Base-by-base conservation (phyloP, 2,797 vertebrate genomes). In the Centroberyx gerrardi region DNA sequence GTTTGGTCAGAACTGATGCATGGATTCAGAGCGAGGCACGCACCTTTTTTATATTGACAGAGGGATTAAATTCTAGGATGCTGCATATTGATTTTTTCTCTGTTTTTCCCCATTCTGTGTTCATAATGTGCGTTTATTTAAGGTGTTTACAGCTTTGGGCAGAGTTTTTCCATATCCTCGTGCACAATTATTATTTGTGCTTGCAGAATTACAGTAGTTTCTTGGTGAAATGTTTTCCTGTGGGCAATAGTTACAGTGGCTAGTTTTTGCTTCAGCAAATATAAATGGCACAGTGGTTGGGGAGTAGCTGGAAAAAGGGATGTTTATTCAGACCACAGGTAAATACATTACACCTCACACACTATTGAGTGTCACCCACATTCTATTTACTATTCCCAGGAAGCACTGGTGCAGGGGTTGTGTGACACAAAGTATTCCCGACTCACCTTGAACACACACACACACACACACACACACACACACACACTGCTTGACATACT, bases 361-460 rank as follows among this genome's bases (percentile, higher is more conserved):
- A 42, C 48, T 48, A 28, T 9, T n/a, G 13, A 46, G 44, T 72
- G 76, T 72, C 68, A 67, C 70, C 76, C 80, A 81, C 82, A 60
- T 5, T 72, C 40, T 87, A 72, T 85, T 87, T 79, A 68, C 81
- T 55, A 42, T 88, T 85, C 74, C 28, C 13, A 59, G 8, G 46
- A 85, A 73, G 48, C 60, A 14, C 63, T 3, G 28, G 46, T 29
- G 12, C 13, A 38, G 61, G 51, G 64, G 6, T 31, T 33, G 2
- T 63, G 27, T 49, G 68, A 67, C 27, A 10, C 14, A 48, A 64
- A 74, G 36, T 52, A 59, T 81, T 76, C 42, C 74, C 53, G 68
- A 62, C 81, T 74, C 79, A 68, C 65, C 70, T 75, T 84, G n/a
- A 72, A 68, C 22, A 40, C 80, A 83, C 76, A 40, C 80, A 83